Base-by-base conservation (phyloP, 2,113 vertebrate genomes). In the Pycnonotus jocosus region DNA sequence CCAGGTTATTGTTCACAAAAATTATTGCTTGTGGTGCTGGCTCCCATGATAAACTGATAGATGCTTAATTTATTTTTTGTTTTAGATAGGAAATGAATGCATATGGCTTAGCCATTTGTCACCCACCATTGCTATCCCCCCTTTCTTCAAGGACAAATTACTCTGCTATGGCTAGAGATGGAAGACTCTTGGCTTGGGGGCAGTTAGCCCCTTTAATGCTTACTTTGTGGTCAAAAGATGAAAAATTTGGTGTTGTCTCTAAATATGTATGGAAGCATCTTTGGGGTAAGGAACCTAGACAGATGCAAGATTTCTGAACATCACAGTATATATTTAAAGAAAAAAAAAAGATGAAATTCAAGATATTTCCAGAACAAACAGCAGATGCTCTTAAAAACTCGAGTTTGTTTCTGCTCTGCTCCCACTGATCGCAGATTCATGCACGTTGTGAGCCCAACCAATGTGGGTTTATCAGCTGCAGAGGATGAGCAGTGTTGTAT, bases 391-490 rank as follows among this genome's bases (percentile, higher is more conserved):
- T 45, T 58, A 53, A 27, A 15, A 88, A 56, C 9, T 81, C 42
- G 14, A 4, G 0, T 48, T 81, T 71, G 11, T 42, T 92, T 87
- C 25, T 6, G 1, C 33, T 81, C 15, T 64, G 10, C 48, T 93
- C 8, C 27, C 20, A 8, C 22, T 30, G 15, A 48, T 57, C 31
- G 50, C 30, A 57, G 40, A 28, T 62, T 47, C 31, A 8, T 53
- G 56, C 15, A 5, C 21, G 6, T 2, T 21, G 5, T 45, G 80
- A 53, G 30, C 40, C 33, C 0, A 0, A 3, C 28, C 0, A 0
- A 1, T 14, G 23, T 33, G 80, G 12, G 31, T 78, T 90, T 81
- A 22, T 77, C n/a, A 57, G 14, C 42, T 17, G 2, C 20, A 53
- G 38, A 31, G 1, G 2, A 10, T 33, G 18, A n/a, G 18, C 45